Evolutionary conservation across 2,888 invertebrate genomes (phyloP).

Genomic region (Cephalotes varians): DNA sequence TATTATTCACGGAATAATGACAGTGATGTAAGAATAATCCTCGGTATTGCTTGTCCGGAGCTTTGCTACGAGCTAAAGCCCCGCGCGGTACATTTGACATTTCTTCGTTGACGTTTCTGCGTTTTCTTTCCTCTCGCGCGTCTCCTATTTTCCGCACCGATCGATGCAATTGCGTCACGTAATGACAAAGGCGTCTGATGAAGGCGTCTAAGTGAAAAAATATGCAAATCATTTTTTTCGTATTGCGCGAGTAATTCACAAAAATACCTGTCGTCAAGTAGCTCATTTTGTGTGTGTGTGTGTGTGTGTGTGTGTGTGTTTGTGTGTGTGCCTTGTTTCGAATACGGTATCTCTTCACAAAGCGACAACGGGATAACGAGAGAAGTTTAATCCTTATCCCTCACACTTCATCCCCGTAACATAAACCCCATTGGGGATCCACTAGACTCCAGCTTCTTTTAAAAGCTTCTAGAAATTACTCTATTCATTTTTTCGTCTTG

Average conservation of each 20-base stretch:
- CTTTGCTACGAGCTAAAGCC: background rate
- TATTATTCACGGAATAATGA: constrained; percentile 37
- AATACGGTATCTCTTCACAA: background rate
- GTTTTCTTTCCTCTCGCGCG: constrained; percentile 24
- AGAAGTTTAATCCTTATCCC: too few species aligned
- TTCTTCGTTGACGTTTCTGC: constrained; percentile 28
- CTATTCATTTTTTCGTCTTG: too few species aligned
- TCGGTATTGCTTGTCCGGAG: background rate
- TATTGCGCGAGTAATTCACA: constrained; percentile 29
- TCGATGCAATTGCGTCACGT: constrained; percentile 71
- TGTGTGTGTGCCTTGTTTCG: background rate
- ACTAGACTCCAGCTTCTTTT: too few species aligned
- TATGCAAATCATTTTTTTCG: constrained; percentile 61
- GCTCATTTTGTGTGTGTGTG: too few species aligned
- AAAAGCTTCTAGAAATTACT: too few species aligned
- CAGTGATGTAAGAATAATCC: constrained; percentile 45
- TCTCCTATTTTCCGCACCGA: constrained; percentile 30
- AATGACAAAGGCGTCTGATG: constrained; percentile 65
- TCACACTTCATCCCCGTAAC: too few species aligned
- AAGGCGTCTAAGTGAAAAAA: constrained; percentile 64
- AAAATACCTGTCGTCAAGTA: constrained; percentile 44
- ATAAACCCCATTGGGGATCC: too few species aligned
- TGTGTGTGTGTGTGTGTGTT: too few species aligned
- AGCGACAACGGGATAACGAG: too few species aligned
- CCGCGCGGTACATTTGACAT: constrained; percentile 41